These are phyloP conservation scores for Mylabris phalerata DNA, from an alignment of 1,140 invertebrate species.

Conservation along the genomic window DNA sequence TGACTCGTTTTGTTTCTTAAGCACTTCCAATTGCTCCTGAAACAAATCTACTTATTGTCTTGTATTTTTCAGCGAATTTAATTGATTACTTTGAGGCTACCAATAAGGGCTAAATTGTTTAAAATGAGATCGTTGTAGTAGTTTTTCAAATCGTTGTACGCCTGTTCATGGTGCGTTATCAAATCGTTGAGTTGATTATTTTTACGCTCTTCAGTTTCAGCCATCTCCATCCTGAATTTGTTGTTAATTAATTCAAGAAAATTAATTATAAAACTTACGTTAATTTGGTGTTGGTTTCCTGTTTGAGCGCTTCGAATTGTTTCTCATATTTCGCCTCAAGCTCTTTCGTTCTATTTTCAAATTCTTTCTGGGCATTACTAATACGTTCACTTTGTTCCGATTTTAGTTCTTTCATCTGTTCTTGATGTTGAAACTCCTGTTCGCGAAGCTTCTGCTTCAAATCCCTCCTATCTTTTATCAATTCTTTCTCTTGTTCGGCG, in stretches of 20 bases:
- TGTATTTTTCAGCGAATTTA: constrained; percentile 1
- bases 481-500: constrained; percentile 63
- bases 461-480: constrained; percentile 71
- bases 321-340: constrained; percentile 76
- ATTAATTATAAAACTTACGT: constrained; percentile 26
- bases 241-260: background rate
- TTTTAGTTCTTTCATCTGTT: constrained; percentile 57
- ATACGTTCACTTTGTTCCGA: constrained; percentile 53
- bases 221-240: constrained; percentile 57
- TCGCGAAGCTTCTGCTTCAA: constrained; percentile 69
- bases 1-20: constrained; percentile 73
- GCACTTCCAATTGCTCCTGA: constrained; percentile 76
- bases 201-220: constrained; percentile 84
- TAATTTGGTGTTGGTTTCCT: constrained; percentile 68
- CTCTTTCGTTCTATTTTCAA: constrained; percentile 68
- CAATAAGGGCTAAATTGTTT: constrained; percentile 81
- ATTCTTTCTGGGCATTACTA: constrained; percentile 58
- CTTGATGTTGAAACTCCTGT: constrained; percentile 59
- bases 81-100: constrained; percentile 60
- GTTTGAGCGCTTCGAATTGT: constrained; percentile 63
- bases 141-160: constrained; percentile 82
- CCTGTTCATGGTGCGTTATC: constrained; percentile 75
- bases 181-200: constrained; percentile 77
- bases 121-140: constrained; percentile 92
- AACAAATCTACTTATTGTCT: constrained; percentile 6